phyloP scores from a whole-genome alignment of 2,113 vertebrate species.

The Leuciscus idus region DNA sequence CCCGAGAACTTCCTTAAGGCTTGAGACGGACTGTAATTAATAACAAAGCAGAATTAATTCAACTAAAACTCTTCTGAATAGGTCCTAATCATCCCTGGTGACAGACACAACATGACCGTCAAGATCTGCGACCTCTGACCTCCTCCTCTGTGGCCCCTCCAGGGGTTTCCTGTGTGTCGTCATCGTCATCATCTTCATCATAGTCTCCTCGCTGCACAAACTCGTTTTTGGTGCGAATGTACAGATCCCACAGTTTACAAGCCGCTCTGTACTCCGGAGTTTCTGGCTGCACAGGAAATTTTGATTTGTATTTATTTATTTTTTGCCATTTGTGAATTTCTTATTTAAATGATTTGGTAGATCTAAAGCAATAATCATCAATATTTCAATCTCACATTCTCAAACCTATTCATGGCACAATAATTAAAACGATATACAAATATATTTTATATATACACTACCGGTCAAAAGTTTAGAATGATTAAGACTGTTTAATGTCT shows the following conservation, averaged over 20 bases:
- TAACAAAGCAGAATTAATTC: not conserved
- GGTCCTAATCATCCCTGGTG: not conserved
- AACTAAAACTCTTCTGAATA: not conserved
- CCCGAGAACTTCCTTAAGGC: conserved; percentile 91
- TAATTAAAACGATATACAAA: not conserved
- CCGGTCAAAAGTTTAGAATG: no score
- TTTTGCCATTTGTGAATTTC: not conserved
- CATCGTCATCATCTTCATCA: conserved; percentile 94
- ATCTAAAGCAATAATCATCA: not conserved
- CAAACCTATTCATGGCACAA: not conserved
- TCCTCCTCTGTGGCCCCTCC: conserved; percentile 86
- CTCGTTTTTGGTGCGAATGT: conserved; percentile 94
- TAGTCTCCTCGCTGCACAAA: conserved; percentile 95
- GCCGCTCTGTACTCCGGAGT: conserved; percentile 94
- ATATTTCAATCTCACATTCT: not conserved
- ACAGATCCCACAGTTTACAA: conserved; percentile 96
- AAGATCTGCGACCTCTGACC: conserved; percentile 66
- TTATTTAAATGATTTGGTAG: not conserved
- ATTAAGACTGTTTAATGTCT: no score
- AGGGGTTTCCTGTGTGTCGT: conserved; percentile 85
- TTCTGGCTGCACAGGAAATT: conserved; percentile 79
- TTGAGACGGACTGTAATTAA: conserved; percentile 77
- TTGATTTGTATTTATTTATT: not conserved
- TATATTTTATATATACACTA: no score
- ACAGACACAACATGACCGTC: not conserved